These are phyloP conservation scores for Bubo blakistoni DNA, from an alignment of 2,113 vertebrate genomes.

Conservation along the genomic window DNA sequence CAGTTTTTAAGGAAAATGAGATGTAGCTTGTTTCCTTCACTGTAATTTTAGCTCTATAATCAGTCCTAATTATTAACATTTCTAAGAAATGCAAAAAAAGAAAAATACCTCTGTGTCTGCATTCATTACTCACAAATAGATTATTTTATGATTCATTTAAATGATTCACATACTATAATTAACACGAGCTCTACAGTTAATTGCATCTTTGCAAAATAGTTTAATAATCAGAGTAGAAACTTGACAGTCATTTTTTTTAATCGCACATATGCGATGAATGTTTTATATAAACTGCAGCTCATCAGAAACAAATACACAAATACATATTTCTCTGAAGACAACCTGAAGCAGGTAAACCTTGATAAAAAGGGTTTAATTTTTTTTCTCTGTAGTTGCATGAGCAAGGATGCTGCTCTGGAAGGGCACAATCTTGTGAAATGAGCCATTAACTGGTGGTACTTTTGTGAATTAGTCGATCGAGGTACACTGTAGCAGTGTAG, in stretches of 20 bases:
- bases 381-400: neutral
- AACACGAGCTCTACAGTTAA: neutral
- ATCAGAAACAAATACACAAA: neutral
- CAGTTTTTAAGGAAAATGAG: neutral
- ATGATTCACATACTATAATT: neutral
- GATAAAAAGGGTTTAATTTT: neutral
- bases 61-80: neutral
- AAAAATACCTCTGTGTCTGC: neutral
- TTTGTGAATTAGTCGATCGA: neutral
- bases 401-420: neutral
- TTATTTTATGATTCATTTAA: neutral
- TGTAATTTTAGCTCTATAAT: neutral
- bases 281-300: neutral
- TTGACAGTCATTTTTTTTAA: neutral
- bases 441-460: neutral
- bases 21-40: neutral
- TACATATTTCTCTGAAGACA: neutral
- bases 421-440: accelerated
- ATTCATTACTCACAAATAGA: neutral
- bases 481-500: neutral
- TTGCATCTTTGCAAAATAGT: neutral
- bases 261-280: neutral
- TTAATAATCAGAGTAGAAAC: neutral
- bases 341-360: neutral
- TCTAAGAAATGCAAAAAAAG: neutral